Evolutionary conservation across 1,140 invertebrate species (phyloP).

Genomic region (Drosophila seguyi): DNA sequence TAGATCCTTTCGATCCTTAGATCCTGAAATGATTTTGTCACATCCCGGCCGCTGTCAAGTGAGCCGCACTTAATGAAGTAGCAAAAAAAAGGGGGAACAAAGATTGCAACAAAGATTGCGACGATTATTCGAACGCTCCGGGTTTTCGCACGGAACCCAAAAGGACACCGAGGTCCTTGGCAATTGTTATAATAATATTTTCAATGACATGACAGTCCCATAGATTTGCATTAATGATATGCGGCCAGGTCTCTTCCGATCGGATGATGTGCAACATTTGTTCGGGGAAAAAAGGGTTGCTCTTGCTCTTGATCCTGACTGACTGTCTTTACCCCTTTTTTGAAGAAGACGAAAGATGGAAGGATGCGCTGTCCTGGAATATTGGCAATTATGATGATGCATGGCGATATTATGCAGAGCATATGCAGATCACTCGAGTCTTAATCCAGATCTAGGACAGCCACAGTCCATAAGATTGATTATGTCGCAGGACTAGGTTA

Average conservation of each 20-base stretch:
- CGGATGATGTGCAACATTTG: conserved; percentile 69
- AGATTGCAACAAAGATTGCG: conserved; percentile 26
- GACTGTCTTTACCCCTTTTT: neutral
- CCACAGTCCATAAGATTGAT: conserved; percentile 38
- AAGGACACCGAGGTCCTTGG: neutral
- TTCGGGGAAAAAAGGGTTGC: conserved; percentile 39
- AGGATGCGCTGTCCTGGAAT: conserved; percentile 33
- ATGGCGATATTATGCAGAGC: conserved; percentile 53
- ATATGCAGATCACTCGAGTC: conserved; percentile 39
- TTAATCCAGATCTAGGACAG: conserved; percentile 34
- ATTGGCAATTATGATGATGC: conserved; percentile 63
- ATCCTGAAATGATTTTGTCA: conserved; percentile 42
- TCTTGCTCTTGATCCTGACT: neutral
- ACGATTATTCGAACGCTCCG: conserved; percentile 6
- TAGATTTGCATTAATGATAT: conserved; percentile 82
- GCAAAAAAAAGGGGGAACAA: conserved; percentile 20
- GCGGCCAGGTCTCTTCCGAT: conserved; percentile 14
- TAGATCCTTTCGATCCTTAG: too few species aligned
- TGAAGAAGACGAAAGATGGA: neutral
- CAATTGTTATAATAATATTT: conserved; percentile 81
- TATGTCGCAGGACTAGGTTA: conserved; percentile 28
- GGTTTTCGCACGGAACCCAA: conserved; percentile 20
- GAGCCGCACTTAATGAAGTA: conserved; percentile 80
- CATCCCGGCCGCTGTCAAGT: conserved; percentile 64
- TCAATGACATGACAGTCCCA: conserved; percentile 74